These are phyloP conservation scores for Bugula neritina DNA, from an alignment of 2,888 invertebrate species.

Conservation along the genomic window DNA sequence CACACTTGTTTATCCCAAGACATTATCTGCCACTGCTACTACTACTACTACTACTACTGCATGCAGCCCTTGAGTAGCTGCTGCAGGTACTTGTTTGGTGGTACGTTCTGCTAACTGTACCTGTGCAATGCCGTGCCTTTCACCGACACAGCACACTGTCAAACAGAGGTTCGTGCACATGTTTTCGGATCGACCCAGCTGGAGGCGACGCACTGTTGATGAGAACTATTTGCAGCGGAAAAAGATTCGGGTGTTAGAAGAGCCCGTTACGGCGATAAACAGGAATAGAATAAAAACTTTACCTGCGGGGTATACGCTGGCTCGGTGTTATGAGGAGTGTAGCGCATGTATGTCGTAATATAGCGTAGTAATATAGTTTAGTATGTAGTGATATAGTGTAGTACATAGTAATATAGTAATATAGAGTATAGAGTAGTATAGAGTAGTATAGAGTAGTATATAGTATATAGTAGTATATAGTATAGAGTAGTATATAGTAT, in stretches of 20 bases:
- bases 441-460: no score
- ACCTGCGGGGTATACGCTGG: slow-evolving; percentile 3
- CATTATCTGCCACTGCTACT: background rate
- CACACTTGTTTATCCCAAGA: background rate
- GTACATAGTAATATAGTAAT: no score
- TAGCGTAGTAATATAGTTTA: no score
- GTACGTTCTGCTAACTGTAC: no score
- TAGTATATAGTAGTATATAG: no score
- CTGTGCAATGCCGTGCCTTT: no score
- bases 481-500: no score
- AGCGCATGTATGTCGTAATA: no score
- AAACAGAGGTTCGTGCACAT: background rate
- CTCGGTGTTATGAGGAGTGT: slow-evolving; percentile 20
- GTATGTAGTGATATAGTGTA: no score
- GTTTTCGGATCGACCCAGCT: slow-evolving; percentile 6
- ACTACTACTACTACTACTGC: background rate
- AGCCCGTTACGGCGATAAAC: background rate
- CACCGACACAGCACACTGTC: background rate
- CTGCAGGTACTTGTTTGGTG: no score
- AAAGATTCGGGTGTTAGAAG: background rate
- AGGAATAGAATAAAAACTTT: background rate
- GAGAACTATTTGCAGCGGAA: background rate
- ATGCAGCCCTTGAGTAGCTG: no score
- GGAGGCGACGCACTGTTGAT: slow-evolving; percentile 8
- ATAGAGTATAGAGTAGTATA: no score